Conservation (phyloP, 2,113 vertebrate genomes). For the Salminus brasiliensis region DNA sequence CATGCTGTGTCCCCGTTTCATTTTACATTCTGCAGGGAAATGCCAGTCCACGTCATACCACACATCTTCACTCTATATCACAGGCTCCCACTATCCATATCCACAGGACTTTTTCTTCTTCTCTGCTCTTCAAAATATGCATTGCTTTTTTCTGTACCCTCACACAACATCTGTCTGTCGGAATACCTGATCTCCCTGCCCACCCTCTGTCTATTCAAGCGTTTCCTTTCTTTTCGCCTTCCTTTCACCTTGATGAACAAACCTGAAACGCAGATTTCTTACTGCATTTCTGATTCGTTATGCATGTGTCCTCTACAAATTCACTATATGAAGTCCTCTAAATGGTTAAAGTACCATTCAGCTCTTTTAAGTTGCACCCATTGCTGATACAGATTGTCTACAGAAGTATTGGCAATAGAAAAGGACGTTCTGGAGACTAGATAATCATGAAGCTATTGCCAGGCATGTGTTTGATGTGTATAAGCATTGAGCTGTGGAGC, state of each 20-base stretch:
- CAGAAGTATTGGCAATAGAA: no score
- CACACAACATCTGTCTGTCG: not conserved
- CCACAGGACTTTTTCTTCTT: not conserved
- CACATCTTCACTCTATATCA: not conserved
- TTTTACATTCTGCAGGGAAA: constrained; percentile 38
- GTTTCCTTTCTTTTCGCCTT: not conserved
- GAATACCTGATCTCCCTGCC: not conserved
- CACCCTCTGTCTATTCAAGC: not conserved
- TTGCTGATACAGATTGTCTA: no score
- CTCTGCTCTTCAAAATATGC: not conserved
- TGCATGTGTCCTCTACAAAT: no score
- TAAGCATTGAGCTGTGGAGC: no score
- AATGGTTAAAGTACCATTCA: no score
- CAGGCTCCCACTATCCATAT: no score
- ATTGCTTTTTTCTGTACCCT: not conserved
- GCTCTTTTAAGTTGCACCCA: no score
- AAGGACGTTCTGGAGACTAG: no score
- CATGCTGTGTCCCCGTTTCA: constrained; percentile 40
- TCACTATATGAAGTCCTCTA: no score
- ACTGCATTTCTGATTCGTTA: not conserved
- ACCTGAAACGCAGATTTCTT: not conserved
- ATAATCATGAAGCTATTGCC: no score
- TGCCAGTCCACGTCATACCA: constrained; percentile 1
- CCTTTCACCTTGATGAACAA: not conserved
- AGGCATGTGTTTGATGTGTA: no score